Evolutionary conservation across 2,797 vertebrate genomes (phyloP).

Genomic region (Oryzias dopingdopingensis): DNA sequence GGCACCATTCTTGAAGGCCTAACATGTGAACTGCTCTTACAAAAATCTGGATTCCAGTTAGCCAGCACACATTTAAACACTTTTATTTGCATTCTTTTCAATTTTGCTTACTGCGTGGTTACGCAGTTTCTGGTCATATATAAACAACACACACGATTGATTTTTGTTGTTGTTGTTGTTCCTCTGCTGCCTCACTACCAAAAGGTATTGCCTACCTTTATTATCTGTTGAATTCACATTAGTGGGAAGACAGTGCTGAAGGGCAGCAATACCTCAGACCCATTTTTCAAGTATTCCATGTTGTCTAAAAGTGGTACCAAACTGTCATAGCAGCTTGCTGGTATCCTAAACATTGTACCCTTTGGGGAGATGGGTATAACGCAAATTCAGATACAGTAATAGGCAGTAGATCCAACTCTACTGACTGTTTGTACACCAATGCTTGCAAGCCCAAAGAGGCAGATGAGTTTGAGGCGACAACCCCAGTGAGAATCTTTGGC

Average conservation of each 20-base stretch:
- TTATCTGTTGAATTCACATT: slow-evolving; percentile 90
- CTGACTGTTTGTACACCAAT: slow-evolving; percentile 46
- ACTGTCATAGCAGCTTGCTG: slow-evolving; percentile 19
- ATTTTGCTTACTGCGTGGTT: slow-evolving; percentile 77
- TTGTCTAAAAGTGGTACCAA: slow-evolving; percentile 49
- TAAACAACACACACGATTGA: slow-evolving; percentile 70
- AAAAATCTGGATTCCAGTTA: slow-evolving; percentile 54
- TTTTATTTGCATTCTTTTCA: slow-evolving; percentile 24
- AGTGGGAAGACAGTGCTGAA: slow-evolving; percentile 88
- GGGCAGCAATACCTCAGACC: slow-evolving; percentile 88
- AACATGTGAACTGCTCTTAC: slow-evolving; percentile 47
- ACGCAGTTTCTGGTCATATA: slow-evolving; percentile 58
- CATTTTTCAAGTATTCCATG: slow-evolving; percentile 95
- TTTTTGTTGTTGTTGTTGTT: slow-evolving; percentile 34
- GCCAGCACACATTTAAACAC: slow-evolving; percentile 22
- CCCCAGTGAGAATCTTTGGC: slow-evolving; percentile 86
- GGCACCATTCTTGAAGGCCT: slow-evolving; percentile 36
- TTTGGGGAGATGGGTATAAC: slow-evolving; percentile 36
- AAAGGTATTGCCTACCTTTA: slow-evolving; percentile 52
- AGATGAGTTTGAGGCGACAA: slow-evolving; percentile 40
- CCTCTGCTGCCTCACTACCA: slow-evolving; percentile 38
- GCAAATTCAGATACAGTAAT: slow-evolving; percentile 38
- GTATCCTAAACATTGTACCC: slow-evolving; percentile 42
- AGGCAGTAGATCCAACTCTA: slow-evolving; percentile 47
- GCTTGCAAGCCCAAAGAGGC: slow-evolving; percentile 52